phyloP scores from a whole-genome alignment of 1,140 invertebrate species.

The Drosophila tani region DNA sequence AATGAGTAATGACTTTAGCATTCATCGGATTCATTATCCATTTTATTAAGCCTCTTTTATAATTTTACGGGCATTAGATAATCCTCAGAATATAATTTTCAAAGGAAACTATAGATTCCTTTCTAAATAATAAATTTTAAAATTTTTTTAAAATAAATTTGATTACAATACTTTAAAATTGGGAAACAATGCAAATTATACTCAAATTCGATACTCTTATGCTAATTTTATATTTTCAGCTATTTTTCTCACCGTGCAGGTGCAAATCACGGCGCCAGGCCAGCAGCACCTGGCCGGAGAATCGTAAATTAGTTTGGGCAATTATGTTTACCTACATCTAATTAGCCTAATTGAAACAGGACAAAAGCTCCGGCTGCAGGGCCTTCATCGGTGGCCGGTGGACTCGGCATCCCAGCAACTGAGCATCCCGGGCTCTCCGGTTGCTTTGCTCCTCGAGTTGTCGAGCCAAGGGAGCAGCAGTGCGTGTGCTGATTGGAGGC shows the following conservation, averaged over 20 bases:
- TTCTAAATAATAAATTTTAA: too few species aligned
- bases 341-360: constrained; percentile 78
- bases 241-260: constrained; percentile 1
- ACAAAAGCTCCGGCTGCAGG: constrained; percentile 56
- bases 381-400: constrained; percentile 13
- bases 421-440: not conserved
- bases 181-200: too few species aligned
- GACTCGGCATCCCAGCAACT: not conserved
- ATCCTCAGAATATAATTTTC: too few species aligned
- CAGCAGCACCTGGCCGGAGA: constrained; percentile 23
- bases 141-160: too few species aligned
- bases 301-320: constrained; percentile 62
- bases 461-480: constrained; percentile 6
- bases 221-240: too few species aligned
- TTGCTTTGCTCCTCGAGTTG: not conserved
- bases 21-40: not conserved
- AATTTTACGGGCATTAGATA: too few species aligned
- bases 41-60: too few species aligned
- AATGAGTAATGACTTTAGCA: constrained; percentile 1
- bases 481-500: constrained; percentile 32
- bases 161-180: too few species aligned
- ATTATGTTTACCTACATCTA: constrained; percentile 77
- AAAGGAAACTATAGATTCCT: too few species aligned
- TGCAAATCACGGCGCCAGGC: constrained; percentile 18
- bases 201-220: not conserved